These are phyloP conservation scores for Salvelinus sp. DNA, from an alignment of 2,113 vertebrate genomes.

Conservation along the genomic window DNA sequence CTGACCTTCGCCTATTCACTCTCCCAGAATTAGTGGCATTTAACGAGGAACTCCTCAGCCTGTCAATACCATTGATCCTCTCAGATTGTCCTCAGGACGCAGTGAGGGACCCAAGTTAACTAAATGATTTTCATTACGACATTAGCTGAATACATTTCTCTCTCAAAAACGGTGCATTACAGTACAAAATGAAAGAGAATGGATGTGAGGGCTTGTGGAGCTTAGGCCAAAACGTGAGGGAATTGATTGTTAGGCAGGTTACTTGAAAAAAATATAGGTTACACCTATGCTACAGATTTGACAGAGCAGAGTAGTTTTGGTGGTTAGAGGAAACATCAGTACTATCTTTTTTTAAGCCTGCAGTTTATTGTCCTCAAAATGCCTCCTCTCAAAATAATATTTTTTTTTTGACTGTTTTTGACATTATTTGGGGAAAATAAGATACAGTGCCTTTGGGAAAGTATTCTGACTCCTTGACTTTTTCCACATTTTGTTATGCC, in stretches of 20 bases:
- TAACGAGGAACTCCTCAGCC: slow-evolving; percentile 67
- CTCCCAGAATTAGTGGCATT: slow-evolving; percentile 69
- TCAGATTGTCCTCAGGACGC: slow-evolving; percentile 64
- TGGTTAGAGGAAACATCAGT: too few relatives aligned
- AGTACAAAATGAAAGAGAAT: slow-evolving; percentile 55
- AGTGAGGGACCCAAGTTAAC: slow-evolving; percentile 68
- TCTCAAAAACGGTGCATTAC: slow-evolving; percentile 59
- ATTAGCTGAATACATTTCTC: slow-evolving; percentile 66
- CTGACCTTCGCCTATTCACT: slow-evolving; percentile 70
- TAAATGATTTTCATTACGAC: slow-evolving; percentile 77
- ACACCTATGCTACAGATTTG: too few relatives aligned
- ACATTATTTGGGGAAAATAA: too few relatives aligned
- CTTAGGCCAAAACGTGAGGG: slow-evolving; percentile 42
- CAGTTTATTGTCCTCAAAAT: too few relatives aligned
- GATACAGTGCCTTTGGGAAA: too few relatives aligned
- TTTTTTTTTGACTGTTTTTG: too few relatives aligned
- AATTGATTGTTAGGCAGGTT: slow-evolving; percentile 27
- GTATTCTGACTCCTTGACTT: too few relatives aligned
- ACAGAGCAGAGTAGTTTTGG: too few relatives aligned
- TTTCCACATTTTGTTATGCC: too few relatives aligned
- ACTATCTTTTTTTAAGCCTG: too few relatives aligned
- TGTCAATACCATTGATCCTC: slow-evolving; percentile 74
- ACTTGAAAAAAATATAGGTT: neutral
- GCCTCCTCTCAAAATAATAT: too few relatives aligned
- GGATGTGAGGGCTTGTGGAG: slow-evolving; percentile 44